Conservation (phyloP, 2,888 invertebrate genomes). For the Aporophyla lueneburgensis region DNA sequence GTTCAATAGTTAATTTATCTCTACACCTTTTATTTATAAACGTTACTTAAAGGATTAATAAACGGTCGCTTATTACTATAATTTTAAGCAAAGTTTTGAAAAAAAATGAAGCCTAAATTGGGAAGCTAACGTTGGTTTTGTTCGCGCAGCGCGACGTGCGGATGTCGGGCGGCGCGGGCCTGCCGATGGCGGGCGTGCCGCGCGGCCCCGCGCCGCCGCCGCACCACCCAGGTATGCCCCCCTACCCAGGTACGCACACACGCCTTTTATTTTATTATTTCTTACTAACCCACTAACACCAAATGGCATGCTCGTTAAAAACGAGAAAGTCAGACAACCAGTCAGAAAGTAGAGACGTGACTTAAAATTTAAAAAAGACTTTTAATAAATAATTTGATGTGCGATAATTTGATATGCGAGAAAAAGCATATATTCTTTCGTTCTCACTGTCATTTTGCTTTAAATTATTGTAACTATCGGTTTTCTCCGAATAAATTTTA, state of each 20-base stretch:
- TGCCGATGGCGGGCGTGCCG: slow-evolving; percentile 78
- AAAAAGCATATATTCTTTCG: too few relatives aligned
- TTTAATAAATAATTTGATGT: too few relatives aligned
- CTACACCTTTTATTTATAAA: neutral
- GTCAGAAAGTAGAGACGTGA: neutral
- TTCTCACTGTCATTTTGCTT: too few relatives aligned
- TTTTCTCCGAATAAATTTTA: too few relatives aligned
- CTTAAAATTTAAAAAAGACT: too few relatives aligned
- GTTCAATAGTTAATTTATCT: neutral
- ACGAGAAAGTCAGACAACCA: neutral
- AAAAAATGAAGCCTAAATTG: neutral
- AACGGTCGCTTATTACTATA: neutral
- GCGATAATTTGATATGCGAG: too few relatives aligned
- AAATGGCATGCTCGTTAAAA: neutral
- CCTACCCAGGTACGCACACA: slow-evolving; percentile 69
- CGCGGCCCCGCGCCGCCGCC: slow-evolving; percentile 84
- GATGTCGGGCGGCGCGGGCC: slow-evolving; percentile 81
- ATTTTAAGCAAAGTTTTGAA: neutral
- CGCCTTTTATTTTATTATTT: slow-evolving; percentile 38
- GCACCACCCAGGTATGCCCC: slow-evolving; percentile 84
- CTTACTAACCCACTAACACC: slow-evolving; percentile 42
- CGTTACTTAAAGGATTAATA: neutral
- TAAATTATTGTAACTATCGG: too few relatives aligned
- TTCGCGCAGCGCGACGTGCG: slow-evolving; percentile 32
- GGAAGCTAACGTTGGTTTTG: neutral